phyloP scores from a whole-genome alignment of 2,888 invertebrate genomes.

The Nomada fabriciana region DNA sequence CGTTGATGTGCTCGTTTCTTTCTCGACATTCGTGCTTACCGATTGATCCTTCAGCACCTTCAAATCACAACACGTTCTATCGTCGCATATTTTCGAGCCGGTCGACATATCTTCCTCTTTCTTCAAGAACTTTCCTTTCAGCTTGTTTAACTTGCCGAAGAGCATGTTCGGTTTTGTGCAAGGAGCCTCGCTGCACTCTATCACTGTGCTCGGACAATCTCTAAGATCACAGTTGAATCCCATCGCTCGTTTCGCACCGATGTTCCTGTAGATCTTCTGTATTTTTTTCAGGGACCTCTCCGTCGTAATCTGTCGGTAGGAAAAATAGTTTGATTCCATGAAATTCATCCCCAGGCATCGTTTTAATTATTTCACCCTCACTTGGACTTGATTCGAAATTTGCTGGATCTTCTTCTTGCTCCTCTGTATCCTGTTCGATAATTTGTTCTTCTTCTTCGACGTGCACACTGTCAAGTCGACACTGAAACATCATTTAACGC shows the following conservation, averaged over 20 bases:
- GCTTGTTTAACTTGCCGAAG: conserved; percentile 26
- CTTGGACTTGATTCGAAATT: conserved; percentile 39
- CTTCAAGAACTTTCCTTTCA: neutral
- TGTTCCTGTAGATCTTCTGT: conserved; percentile 9
- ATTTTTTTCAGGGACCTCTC: conserved; percentile 17
- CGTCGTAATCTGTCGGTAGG: conserved; percentile 16
- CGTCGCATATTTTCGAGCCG: neutral
- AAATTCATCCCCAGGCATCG: neutral
- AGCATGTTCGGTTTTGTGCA: conserved; percentile 51
- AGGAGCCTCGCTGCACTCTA: conserved; percentile 45
- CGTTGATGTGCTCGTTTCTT: conserved; percentile 31
- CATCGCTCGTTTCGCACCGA: conserved; percentile 33
- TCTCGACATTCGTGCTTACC: conserved; percentile 27
- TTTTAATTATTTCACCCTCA: neutral
- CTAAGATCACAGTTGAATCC: conserved; percentile 62
- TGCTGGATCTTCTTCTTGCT: conserved; percentile 34
- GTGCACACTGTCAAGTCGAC: conserved; percentile 35
- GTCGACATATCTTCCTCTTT: neutral
- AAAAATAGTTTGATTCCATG: neutral
- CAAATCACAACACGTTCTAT: neutral
- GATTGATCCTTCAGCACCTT: conserved; percentile 38
- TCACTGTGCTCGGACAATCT: conserved; percentile 53
- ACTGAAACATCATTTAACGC: conserved; percentile 11
- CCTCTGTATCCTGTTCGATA: conserved; percentile 26
- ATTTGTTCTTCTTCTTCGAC: neutral